Evolutionary conservation across 2,797 vertebrate genomes (phyloP), one percentile per base, ranked within the genome.

Genomic region (Bucorvus abyssinicus): DNA sequence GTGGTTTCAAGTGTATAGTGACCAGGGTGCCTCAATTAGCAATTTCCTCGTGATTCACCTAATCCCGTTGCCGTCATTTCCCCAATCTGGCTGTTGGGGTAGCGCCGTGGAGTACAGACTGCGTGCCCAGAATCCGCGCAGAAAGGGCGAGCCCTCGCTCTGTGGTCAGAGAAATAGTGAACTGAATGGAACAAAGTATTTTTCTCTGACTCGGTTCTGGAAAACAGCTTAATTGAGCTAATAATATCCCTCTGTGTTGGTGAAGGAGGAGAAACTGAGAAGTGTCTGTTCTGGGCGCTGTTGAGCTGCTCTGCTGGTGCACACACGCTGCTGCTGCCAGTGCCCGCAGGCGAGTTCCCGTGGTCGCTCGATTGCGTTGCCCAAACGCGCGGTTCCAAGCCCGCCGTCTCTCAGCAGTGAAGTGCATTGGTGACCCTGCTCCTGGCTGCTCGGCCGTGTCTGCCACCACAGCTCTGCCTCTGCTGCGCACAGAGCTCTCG

Each of bases 351-450:
- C 3, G 3, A 20, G 32, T 30, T 32, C 20, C n/a, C 24, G 30
- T 6, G 15, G 55, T 45, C 1, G 1, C 53, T 57, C n/a, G 0
- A 2, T 30, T 2, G 1, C 5, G 47, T n/a, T n/a, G 12, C 42
- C 70, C 45, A n/a, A n/a, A n/a, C 0, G 1, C 1, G 4, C 3
- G 2, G 36, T 19, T 76, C 49, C 55, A 56, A 36, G 23, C 38
- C 29, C 2, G 0, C 44, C 44, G 18, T 18, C 44, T 45, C 18
- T 45, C 44, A 45, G 44, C 44, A 45, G 44, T 45, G 44, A 45
- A 45, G 18, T 45, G 44, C 44, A 45, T 45, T 45, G 18, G 71
- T 63, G 73, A 44, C 44, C 16, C 36, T 0, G 3, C 24, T 45
- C 22, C 36, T 29, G 38, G 12, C 60, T 74, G 68, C 56, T 61